Percentiles rank a stretch among this genome's conserved stretches.
Evolutionary conservation across 2,113 vertebrate genomes (phyloP).

Genomic region (Merops nubicus): DNA sequence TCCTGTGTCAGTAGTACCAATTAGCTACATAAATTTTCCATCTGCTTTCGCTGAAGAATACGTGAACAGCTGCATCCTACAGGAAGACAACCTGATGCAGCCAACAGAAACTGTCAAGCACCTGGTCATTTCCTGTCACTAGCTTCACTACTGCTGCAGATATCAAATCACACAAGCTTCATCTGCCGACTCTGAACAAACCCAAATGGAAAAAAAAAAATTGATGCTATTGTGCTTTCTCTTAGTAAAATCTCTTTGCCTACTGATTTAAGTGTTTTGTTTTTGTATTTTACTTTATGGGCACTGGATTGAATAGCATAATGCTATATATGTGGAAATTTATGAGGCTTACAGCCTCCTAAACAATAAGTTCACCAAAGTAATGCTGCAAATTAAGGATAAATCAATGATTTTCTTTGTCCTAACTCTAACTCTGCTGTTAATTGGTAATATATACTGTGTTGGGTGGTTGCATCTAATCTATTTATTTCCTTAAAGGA

Average conservation of each 20-base stretch:
- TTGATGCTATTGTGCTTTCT: neutral
- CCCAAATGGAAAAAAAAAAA: neutral
- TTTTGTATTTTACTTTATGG: neutral
- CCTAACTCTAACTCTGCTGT: neutral
- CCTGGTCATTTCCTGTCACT: constrained; percentile 39
- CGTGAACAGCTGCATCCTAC: constrained; percentile 64
- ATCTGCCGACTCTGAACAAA: neutral
- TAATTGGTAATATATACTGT: constrained; percentile 13
- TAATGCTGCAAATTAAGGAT: constrained; percentile 8
- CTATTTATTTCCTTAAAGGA: neutral
- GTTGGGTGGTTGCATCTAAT: neutral
- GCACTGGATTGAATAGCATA: neutral
- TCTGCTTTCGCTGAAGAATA: constrained; percentile 36
- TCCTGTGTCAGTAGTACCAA: constrained; percentile 63
- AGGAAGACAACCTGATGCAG: constrained; percentile 38
- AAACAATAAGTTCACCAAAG: neutral
- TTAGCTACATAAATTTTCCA: constrained; percentile 65
- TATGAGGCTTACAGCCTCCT: neutral
- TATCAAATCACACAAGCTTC: neutral
- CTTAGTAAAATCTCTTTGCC: neutral
- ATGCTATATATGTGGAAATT: neutral
- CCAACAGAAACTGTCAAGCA: constrained; percentile 50
- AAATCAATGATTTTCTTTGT: neutral
- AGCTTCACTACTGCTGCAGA: neutral
- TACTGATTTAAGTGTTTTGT: neutral